Conservation (phyloP, 2,888 invertebrate species). For the Cancer borealis region DNA sequence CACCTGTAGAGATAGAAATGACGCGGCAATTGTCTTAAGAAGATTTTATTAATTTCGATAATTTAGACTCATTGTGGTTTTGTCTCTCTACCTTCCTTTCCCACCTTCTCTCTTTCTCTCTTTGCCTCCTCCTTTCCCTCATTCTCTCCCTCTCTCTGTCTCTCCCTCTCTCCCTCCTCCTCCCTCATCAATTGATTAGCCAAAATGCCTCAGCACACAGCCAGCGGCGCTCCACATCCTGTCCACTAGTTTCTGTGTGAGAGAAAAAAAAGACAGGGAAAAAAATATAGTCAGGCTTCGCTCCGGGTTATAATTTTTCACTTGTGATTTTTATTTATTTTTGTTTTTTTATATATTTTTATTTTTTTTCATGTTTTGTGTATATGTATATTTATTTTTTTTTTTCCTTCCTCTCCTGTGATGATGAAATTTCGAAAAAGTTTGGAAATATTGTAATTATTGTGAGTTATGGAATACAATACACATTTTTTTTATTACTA, state of each 20-base stretch:
- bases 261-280: neutral
- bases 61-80: slow-evolving; percentile 62
- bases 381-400: too few relatives aligned
- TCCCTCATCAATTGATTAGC: slow-evolving; percentile 38
- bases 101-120: neutral
- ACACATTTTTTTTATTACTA: too few relatives aligned
- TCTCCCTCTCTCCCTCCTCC: neutral
- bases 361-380: too few relatives aligned
- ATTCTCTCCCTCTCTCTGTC: neutral
- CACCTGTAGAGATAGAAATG: slow-evolving; percentile 52
- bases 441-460: too few relatives aligned
- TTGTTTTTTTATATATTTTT: too few relatives aligned
- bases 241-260: neutral
- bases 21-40: slow-evolving; percentile 51
- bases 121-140: neutral
- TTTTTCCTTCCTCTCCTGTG: too few relatives aligned
- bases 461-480: too few relatives aligned
- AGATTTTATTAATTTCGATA: slow-evolving; percentile 61
- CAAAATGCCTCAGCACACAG: neutral
- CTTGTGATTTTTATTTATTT: too few relatives aligned
- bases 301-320: neutral
- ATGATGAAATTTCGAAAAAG: too few relatives aligned
- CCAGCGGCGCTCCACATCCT: neutral
- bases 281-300: neutral
- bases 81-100: neutral